A percentile compares a stretch with the other conserved stretches of the same genome.
These are phyloP conservation scores for Spodoptera frugiperda DNA, from an alignment of 1,140 invertebrate species.

Conservation along the genomic window DNA sequence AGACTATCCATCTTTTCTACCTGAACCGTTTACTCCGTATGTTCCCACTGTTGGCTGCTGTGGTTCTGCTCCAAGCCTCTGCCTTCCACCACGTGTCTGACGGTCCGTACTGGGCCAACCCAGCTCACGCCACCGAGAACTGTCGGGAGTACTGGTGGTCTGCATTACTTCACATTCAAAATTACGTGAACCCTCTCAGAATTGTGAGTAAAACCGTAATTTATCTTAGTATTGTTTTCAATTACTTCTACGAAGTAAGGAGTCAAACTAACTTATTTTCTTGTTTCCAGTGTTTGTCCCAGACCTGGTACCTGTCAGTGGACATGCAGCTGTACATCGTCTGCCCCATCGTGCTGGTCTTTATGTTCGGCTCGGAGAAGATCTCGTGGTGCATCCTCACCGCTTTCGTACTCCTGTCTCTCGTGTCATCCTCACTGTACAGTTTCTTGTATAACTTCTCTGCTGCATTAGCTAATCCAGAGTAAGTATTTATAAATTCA, in stretches of 20 bases:
- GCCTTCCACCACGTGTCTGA: constrained; percentile 86
- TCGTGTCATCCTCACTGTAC: constrained; percentile 51
- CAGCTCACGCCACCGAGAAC: constrained; percentile 49
- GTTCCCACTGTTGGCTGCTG: constrained; percentile 87
- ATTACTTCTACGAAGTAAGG: too few relatives aligned
- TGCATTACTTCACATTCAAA: constrained; percentile 63
- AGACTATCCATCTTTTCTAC: constrained; percentile 70
- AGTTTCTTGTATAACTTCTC: constrained; percentile 59
- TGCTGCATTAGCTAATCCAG: constrained; percentile 52
- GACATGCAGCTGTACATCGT: constrained; percentile 91
- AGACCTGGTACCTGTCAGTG: constrained; percentile 87
- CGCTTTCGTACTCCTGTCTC: constrained; percentile 47
- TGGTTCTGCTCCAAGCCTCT: constrained; percentile 85
- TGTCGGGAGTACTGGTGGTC: constrained; percentile 65
- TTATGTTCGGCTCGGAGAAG: constrained; percentile 49
- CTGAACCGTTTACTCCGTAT: constrained; percentile 85
- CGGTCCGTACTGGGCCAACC: constrained; percentile 86
- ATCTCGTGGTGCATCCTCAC: constrained; percentile 56
- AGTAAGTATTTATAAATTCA: constrained; percentile 50
- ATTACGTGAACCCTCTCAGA: constrained; percentile 58
- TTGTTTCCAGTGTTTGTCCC: constrained; percentile 86
- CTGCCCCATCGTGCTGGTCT: constrained; percentile 80
- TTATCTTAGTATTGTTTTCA: too few relatives aligned
- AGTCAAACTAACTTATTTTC: constrained; percentile 1
- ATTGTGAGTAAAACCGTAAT: constrained; percentile 49